A percentile compares a stretch with the other conserved stretches of the same genome.
Evolutionary conservation across 2,888 invertebrate species (phyloP).

Genomic region (Xestia c-nigrum): DNA sequence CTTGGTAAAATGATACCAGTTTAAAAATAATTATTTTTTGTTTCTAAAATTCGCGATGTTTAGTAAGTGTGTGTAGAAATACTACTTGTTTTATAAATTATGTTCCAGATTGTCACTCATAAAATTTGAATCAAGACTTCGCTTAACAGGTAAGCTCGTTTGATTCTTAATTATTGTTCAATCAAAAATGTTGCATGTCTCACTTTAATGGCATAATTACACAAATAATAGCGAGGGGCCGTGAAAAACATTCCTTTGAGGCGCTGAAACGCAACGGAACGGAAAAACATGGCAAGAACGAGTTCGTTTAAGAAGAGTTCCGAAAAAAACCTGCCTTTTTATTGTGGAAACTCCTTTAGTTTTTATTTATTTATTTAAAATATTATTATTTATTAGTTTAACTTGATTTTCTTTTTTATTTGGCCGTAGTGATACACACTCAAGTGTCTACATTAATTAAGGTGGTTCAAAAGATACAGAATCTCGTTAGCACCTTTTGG

Average conservation of each 20-base stretch:
- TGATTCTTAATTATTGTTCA: constrained; percentile 18
- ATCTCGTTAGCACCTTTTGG: background rate
- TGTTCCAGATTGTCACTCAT: no score
- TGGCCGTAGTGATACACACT: background rate
- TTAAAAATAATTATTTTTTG: no score
- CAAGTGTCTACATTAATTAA: background rate
- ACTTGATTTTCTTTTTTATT: background rate
- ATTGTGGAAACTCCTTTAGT: background rate
- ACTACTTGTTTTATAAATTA: no score
- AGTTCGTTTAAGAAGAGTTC: background rate
- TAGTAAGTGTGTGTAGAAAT: no score
- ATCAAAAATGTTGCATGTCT: constrained; percentile 11
- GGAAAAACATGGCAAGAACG: background rate
- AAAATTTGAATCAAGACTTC: no score
- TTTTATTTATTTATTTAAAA: background rate
- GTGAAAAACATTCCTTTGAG: constrained; percentile 1
- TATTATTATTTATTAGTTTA: no score
- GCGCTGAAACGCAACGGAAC: background rate
- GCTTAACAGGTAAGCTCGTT: no score
- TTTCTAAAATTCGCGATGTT: no score
- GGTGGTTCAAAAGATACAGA: background rate
- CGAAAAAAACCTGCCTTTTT: background rate
- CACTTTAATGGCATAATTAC: constrained; percentile 13
- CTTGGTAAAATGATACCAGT: no score
- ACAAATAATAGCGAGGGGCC: background rate